These are phyloP conservation scores for Lampris incognitus DNA, from an alignment of 2,113 vertebrate species.

Conservation along the genomic window DNA sequence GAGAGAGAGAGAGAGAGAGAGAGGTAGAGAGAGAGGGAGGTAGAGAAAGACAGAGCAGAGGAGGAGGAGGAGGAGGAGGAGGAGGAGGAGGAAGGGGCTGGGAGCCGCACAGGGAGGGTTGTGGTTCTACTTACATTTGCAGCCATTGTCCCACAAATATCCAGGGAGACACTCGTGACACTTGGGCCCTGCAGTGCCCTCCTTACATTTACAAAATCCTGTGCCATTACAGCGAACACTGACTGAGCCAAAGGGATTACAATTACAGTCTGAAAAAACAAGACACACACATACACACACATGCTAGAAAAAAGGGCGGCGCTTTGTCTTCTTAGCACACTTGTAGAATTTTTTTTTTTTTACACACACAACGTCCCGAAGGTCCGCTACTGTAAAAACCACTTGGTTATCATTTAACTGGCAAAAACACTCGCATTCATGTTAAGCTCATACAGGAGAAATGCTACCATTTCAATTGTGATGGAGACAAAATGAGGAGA, in stretches of 20 bases:
- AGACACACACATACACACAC: conserved; percentile 89
- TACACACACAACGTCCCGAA: neutral
- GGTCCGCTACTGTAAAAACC: conserved; percentile 12
- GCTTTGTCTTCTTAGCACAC: conserved; percentile 62
- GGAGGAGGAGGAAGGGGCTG: conserved; percentile 30
- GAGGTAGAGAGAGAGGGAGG: conserved; percentile 38
- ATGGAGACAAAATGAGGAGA: conserved; percentile 68
- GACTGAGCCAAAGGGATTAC: conserved; percentile 97
- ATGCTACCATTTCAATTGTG: conserved; percentile 78
- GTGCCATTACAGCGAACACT: conserved; percentile 98
- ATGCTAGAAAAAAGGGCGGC: conserved; percentile 81
- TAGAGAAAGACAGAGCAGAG: conserved; percentile 24
- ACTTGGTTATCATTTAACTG: neutral
- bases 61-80: conserved; percentile 40
- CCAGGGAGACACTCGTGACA: conserved; percentile 97
- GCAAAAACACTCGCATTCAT: conserved; percentile 9
- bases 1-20: neutral
- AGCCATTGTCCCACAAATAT: conserved; percentile 98
- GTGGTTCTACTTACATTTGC: conserved; percentile 96
- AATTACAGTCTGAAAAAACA: conserved; percentile 99
- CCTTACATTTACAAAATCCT: conserved; percentile 99
- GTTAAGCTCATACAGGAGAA: conserved; percentile 52
- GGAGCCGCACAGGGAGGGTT: conserved; percentile 73
- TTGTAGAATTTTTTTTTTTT: conserved; percentile 22
- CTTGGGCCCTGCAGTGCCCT: conserved; percentile 94